Conservation (phyloP, 53 echinoderm and acorn worm species). For the Glandiceps talaboti region DNA sequence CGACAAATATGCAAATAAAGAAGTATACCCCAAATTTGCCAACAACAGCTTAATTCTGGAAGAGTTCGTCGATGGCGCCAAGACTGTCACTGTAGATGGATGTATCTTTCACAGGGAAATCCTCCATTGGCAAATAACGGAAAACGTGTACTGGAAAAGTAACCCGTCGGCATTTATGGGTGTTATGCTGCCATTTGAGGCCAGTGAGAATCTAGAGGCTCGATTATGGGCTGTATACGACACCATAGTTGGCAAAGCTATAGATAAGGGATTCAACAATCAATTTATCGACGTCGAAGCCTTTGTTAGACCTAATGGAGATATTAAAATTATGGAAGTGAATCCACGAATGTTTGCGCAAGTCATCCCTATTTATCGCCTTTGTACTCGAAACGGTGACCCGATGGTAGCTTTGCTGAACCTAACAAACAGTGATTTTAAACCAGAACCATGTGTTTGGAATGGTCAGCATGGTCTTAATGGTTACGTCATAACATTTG, state of each 20-base stretch:
- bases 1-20: not conserved
- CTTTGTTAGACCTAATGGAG: not conserved
- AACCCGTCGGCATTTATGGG: not conserved
- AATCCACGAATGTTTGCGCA: not conserved
- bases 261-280: not conserved
- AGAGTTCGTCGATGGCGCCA: not conserved
- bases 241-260: not conserved
- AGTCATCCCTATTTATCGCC: not conserved
- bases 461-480: not conserved
- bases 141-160: not conserved
- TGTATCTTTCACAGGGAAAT: not conserved
- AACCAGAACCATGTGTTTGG: not conserved
- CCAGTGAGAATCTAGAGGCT: not conserved
- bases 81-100: not conserved
- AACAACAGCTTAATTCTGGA: not conserved
- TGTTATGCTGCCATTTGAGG: not conserved
- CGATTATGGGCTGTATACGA: not conserved
- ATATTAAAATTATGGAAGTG: not conserved
- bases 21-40: not conserved
- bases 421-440: not conserved
- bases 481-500: not conserved
- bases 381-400: not conserved
- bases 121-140: not conserved
- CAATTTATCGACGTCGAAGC: not conserved
- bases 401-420: not conserved